These are phyloP conservation scores for Apteryx owenii DNA, from an alignment of 2,113 vertebrate genomes.

Conservation along the genomic window DNA sequence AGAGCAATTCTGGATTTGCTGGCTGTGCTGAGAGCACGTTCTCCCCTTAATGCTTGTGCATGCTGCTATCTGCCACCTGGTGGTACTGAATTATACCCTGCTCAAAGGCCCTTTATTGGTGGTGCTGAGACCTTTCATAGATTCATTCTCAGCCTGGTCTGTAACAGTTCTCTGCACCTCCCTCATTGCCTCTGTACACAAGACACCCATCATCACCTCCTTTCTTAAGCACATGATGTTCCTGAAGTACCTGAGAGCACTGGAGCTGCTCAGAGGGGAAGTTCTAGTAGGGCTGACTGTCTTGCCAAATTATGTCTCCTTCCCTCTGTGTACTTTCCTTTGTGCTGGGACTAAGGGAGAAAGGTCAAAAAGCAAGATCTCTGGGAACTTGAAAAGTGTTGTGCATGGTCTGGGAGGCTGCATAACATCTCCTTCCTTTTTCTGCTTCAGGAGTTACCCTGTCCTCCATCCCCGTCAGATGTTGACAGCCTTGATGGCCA, in stretches of 20 bases:
- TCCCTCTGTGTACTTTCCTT: background rate
- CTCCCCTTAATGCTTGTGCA: background rate
- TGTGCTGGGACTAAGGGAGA: background rate
- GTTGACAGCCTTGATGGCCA: conserved; percentile 90
- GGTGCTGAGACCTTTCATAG: fast-evolving
- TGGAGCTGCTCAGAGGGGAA: background rate
- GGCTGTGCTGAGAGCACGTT: background rate
- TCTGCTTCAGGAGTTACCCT: conserved; percentile 74
- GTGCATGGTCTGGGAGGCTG: fast-evolving
- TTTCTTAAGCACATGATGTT: background rate
- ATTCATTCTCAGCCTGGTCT: background rate
- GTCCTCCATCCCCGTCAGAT: conserved; percentile 81
- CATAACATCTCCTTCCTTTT: background rate
- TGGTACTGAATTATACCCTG: background rate
- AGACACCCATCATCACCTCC: background rate
- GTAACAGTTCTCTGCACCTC: background rate
- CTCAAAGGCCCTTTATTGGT: fast-evolving
- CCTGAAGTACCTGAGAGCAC: background rate
- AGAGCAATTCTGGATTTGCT: background rate
- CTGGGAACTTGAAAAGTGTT: background rate
- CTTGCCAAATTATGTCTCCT: background rate
- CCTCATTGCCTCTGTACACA: background rate
- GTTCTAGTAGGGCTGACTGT: background rate
- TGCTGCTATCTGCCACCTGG: background rate
- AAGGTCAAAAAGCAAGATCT: background rate